Base-by-base conservation (phyloP, 2,797 vertebrate genomes). In the Cygnus olor region DNA sequence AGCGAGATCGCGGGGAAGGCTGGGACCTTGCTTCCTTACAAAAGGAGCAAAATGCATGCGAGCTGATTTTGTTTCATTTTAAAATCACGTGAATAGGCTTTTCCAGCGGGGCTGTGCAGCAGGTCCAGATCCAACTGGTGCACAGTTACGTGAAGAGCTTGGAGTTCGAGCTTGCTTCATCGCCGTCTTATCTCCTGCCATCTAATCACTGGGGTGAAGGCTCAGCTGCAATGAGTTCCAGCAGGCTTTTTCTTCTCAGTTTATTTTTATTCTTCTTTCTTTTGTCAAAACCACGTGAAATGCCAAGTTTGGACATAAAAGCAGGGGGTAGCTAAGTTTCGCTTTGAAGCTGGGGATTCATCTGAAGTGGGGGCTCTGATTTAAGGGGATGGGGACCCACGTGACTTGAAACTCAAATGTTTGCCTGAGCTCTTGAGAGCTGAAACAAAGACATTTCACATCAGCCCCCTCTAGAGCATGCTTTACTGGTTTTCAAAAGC, bases 251-350 rank as follows among this genome's bases (percentile, higher is more conserved):
- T 34, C 76, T 86, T 89, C 80, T 81, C 83, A 79, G 89, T 83
- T 80, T 95, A 81, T 93, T 95, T 93, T 96, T 90, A 80, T 89
- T 96, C 93, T 90, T 90, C 78, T 93, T 94, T 88, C 85, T 82
- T 89, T 94, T 76, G 79, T 92, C 86, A 94, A 95, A 96, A 90
- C 1, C 24, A 68, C 65, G 88, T 25, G 61, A 92, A 96, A 93
- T 90, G 90, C 78, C 93, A 95, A 94, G 79, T 89, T 80, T 89
- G 65, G 47, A 95, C 88, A 93, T 93, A 83, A 96, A 97, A 95
- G 90, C 76, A 93, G 51, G 71, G 84, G 92, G 61, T 76, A 90
- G 36, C 57, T 63, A 72, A 65, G 24, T 93, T 93, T 36, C 63
- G n/a, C 95, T 96, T 97, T 96, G 85, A 97, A 95, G 90, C 2